These are phyloP conservation scores for Microtus oregoni DNA, from an alignment of 2,113 vertebrate genomes.

Conservation along the genomic window DNA sequence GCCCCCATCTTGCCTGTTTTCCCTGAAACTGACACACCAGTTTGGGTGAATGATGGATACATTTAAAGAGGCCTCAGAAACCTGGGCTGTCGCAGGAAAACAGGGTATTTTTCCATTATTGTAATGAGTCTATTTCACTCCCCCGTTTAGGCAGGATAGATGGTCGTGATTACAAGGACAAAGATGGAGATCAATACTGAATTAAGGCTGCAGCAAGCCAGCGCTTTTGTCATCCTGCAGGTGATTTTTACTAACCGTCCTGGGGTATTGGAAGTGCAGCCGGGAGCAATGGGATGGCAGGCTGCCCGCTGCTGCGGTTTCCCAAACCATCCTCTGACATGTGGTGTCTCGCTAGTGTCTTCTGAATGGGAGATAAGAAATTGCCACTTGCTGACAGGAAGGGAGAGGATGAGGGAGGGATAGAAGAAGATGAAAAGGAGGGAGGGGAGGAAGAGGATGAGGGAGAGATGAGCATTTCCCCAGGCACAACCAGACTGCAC, in stretches of 20 bases:
- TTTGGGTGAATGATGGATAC: constrained; percentile 70
- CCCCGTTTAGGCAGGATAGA: constrained; percentile 49
- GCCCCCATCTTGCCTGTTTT: constrained; percentile 73
- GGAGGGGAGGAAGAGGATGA: not conserved
- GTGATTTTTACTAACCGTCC: constrained; percentile 59
- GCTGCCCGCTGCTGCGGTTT: not conserved
- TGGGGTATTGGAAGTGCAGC: constrained; percentile 4
- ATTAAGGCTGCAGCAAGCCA: constrained; percentile 15
- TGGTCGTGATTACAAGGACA: constrained; percentile 17
- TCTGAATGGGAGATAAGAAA: not conserved
- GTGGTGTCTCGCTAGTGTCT: not conserved
- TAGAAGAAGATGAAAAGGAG: too few species aligned
- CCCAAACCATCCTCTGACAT: not conserved
- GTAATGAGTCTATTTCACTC: constrained; percentile 58
- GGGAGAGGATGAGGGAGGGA: not conserved
- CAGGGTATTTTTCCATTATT: constrained; percentile 70
- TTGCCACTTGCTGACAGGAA: not conserved
- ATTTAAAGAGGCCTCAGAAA: constrained; percentile 66
- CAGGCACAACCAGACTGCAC: not conserved
- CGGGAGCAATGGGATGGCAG: not conserved
- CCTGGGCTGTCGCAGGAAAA: constrained; percentile 77
- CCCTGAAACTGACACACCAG: constrained; percentile 74
- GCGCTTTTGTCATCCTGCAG: constrained; percentile 1
- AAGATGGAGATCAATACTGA: constrained; percentile 46
- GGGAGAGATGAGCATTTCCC: not conserved